A percentile compares a stretch with the other conserved stretches of the same genome.
Conservation (phyloP, 2,888 invertebrate species). For the Eubasilissa splendida region DNA sequence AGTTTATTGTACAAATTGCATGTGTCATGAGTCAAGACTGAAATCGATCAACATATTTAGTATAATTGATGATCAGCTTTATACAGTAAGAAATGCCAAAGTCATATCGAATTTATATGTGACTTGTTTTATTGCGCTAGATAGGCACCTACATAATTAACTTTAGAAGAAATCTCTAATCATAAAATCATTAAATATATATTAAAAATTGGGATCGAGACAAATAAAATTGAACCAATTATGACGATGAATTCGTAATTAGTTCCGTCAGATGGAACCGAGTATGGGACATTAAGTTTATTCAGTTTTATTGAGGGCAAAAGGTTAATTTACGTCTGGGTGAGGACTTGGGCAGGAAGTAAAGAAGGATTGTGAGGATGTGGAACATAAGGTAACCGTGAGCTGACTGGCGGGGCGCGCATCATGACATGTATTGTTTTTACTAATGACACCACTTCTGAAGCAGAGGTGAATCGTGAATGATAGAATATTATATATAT, state of each 20-base stretch:
- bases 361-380: conserved; percentile 39
- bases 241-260: conserved; percentile 3
- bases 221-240: neutral
- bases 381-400: conserved; percentile 32
- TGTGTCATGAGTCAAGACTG: no score
- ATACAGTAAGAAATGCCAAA: no score
- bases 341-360: conserved; percentile 25
- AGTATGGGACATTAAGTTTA: conserved; percentile 25
- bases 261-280: conserved; percentile 8
- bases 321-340: conserved; percentile 31
- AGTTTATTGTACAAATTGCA: no score
- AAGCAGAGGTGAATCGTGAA: neutral
- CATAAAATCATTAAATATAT: no score
- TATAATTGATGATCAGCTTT: no score
- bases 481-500: neutral
- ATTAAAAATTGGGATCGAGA: no score
- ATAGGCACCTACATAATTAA: no score
- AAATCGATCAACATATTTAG: no score
- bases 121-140: no score
- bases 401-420: neutral
- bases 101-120: no score
- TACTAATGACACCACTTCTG: conserved; percentile 21
- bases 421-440: conserved; percentile 7
- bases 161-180: no score
- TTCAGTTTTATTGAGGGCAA: conserved; percentile 38